Evolutionary conservation across 2,888 invertebrate genomes (phyloP).

Genomic region (Vanessa cardui): DNA sequence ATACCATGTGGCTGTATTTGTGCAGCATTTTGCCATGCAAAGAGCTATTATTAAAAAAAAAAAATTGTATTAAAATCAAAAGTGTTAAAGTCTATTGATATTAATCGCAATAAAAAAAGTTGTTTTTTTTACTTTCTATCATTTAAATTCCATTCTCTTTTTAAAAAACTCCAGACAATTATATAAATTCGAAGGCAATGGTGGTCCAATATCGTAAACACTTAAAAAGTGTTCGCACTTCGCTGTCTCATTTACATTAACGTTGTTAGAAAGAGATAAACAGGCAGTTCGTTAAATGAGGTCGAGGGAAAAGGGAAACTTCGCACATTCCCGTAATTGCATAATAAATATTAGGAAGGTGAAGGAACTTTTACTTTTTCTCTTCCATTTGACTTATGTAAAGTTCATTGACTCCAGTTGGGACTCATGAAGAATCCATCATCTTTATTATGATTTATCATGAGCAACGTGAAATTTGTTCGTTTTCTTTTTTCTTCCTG

Average conservation of each 20-base stretch:
- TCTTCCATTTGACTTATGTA: background rate
- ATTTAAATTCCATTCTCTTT: background rate
- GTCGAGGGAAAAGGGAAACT: conserved; percentile 22
- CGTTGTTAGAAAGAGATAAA: conserved; percentile 7
- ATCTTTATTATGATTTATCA: no score
- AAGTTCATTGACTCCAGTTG: conserved; percentile 11
- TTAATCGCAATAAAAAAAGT: no score
- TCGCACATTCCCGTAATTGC: conserved; percentile 13
- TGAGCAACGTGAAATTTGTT: no score
- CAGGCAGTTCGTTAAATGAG: conserved; percentile 9
- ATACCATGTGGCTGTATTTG: background rate
- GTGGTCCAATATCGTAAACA: background rate
- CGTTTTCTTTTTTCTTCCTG: background rate
- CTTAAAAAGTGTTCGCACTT: background rate
- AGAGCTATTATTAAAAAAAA: no score
- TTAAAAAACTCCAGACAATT: background rate
- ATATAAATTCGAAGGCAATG: background rate
- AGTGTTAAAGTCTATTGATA: no score
- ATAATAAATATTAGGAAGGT: conserved; percentile 22
- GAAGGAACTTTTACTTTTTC: conserved; percentile 19
- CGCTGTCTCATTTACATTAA: background rate
- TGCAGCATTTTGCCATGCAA: background rate
- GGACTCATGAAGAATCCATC: no score
- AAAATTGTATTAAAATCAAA: no score
- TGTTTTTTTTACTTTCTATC: background rate